Evolutionary conservation across 2,888 invertebrate genomes (phyloP).

Genomic region (Polymixis lichenea): DNA sequence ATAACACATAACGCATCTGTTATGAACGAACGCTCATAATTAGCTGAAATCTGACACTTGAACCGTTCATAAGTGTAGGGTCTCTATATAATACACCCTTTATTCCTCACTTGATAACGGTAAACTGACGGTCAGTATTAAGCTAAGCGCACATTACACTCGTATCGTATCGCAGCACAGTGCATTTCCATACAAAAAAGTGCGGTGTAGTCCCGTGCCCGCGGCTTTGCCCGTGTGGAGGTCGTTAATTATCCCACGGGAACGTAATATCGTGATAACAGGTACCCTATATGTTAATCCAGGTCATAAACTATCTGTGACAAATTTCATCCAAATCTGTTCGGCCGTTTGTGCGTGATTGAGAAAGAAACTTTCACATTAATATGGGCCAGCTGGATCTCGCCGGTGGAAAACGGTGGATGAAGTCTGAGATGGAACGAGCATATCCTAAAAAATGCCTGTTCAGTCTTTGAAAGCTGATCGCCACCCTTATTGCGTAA

Average conservation of each 20-base stretch:
- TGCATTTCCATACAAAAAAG: background rate
- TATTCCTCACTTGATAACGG: constrained; percentile 34
- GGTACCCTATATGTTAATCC: too few relatives aligned
- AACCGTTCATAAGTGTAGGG: constrained; percentile 29
- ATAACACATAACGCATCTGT: constrained; percentile 35
- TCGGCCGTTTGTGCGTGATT: too few relatives aligned
- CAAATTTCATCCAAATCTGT: too few relatives aligned
- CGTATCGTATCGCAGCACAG: background rate
- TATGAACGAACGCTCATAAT: constrained; percentile 34
- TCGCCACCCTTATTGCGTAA: too few relatives aligned
- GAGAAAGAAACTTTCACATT: too few relatives aligned
- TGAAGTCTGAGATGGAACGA: background rate
- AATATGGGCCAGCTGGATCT: background rate
- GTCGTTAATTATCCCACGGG: too few relatives aligned
- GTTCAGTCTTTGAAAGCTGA: background rate
- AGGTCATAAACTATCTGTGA: too few relatives aligned
- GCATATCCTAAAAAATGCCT: background rate
- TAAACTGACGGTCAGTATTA: constrained; percentile 22
- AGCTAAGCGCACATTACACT: background rate
- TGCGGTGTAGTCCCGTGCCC: background rate
- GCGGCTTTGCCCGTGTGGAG: too few relatives aligned
- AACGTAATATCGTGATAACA: too few relatives aligned
- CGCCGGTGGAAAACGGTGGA: background rate
- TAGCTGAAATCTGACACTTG: constrained; percentile 44
- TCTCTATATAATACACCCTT: constrained; percentile 38